phyloP scores from a whole-genome alignment of 2,888 invertebrate genomes.

The Mesorhabditis sp. region DNA sequence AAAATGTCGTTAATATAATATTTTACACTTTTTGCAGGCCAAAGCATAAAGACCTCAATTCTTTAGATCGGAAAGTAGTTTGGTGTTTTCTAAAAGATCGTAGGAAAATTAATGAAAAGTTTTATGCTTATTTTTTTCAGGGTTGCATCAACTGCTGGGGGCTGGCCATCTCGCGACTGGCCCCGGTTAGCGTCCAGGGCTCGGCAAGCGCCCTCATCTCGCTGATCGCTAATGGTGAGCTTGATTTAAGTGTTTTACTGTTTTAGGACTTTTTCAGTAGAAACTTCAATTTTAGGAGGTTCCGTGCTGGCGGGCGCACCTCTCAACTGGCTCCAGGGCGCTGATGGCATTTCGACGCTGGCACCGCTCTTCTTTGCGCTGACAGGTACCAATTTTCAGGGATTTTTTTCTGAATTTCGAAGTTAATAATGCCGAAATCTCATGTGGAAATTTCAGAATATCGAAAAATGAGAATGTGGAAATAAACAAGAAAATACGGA shows the following conservation, averaged over 20 bases:
- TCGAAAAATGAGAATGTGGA: too few species aligned
- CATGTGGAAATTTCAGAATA: too few species aligned
- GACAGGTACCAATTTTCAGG: not conserved
- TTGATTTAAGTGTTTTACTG: not conserved
- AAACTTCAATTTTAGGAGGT: not conserved
- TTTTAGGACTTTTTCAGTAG: not conserved
- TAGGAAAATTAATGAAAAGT: not conserved
- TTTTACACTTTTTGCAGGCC: too few species aligned
- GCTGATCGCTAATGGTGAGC: slow-evolving; percentile 35
- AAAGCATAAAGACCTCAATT: too few species aligned
- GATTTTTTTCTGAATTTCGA: too few species aligned
- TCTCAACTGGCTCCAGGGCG: not conserved
- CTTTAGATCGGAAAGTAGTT: too few species aligned
- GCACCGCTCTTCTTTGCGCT: not conserved
- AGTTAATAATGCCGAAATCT: too few species aligned
- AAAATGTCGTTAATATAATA: too few species aligned
- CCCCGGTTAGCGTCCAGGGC: slow-evolving; percentile 16
- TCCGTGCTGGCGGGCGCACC: not conserved
- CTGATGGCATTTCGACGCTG: not conserved
- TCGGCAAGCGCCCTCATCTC: slow-evolving; percentile 31
- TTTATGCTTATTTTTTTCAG: not conserved
- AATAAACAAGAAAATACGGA: too few species aligned
- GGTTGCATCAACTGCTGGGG: slow-evolving; percentile 5
- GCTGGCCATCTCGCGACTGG: not conserved
- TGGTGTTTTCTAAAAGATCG: too few species aligned